Evolutionary conservation across 1,140 invertebrate species (phyloP).

Genomic region (Temnothorax longispinosus): DNA sequence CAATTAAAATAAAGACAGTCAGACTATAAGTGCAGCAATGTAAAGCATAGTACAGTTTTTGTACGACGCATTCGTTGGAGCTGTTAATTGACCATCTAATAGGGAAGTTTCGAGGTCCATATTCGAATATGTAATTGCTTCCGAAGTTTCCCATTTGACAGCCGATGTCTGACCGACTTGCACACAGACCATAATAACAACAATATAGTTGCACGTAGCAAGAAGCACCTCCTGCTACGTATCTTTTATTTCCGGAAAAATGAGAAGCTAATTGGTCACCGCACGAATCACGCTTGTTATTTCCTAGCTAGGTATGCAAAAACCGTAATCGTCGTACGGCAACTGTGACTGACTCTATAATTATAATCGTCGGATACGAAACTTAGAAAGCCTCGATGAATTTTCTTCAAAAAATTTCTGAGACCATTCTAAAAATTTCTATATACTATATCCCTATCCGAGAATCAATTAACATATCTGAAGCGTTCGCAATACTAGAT

Average conservation of each 20-base stretch:
- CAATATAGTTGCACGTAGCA: slow-evolving; percentile 3
- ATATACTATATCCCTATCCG: slow-evolving; percentile 3
- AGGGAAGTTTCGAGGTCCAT: slow-evolving; percentile 21
- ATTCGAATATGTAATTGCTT: slow-evolving; percentile 3
- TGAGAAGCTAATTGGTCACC: neutral
- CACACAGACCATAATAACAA: neutral
- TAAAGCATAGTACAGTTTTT: slow-evolving; percentile 6
- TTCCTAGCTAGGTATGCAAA: neutral
- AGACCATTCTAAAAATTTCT: neutral
- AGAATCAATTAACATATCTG: slow-evolving; percentile 43
- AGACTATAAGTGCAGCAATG: neutral
- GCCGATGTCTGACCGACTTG: slow-evolving; percentile 6
- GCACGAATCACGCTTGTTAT: neutral
- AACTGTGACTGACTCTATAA: neutral
- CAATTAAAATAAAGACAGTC: neutral
- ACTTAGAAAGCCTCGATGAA: neutral
- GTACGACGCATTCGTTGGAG: neutral
- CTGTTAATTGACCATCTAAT: slow-evolving; percentile 44
- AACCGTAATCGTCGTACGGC: neutral
- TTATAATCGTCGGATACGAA: slow-evolving; percentile 11
- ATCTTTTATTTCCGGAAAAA: neutral
- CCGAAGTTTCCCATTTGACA: slow-evolving; percentile 17
- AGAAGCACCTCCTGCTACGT: neutral
- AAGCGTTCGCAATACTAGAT: neutral
- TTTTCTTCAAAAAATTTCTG: neutral